Evolutionary conservation across 64 coral and sea anemone species (phyloP).

Genomic region (Dendronephthya gigantea): DNA sequence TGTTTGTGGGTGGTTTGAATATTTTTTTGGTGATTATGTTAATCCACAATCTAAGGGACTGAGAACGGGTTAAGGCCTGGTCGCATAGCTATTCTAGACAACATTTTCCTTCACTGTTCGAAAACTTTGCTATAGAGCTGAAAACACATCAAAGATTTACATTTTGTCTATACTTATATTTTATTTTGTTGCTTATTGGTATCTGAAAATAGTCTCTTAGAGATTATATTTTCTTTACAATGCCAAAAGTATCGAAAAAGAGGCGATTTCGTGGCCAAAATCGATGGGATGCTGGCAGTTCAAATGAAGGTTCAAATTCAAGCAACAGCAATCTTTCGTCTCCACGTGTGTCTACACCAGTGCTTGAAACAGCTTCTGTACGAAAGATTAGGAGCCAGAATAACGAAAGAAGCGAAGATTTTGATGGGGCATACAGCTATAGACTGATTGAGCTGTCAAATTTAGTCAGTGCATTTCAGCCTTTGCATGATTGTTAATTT

Average conservation of each 20-base stretch:
- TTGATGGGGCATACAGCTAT: background rate
- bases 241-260: background rate
- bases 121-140: background rate
- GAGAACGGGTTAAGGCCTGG: background rate
- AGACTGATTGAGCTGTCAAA: background rate
- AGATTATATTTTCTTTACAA: constrained; percentile 2
- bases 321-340: background rate
- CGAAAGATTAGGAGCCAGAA: background rate
- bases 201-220: background rate
- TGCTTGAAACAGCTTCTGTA: background rate
- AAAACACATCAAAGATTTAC: background rate
- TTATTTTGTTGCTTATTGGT: background rate
- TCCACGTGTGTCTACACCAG: background rate
- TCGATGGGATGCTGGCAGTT: background rate
- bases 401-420: background rate
- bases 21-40: background rate
- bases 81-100: background rate
- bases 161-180: background rate
- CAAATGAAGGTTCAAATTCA: too few relatives aligned
- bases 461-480: background rate
- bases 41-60: background rate
- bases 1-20: background rate
- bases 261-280: background rate
- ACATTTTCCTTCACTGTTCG: background rate
- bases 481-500: background rate